These are phyloP conservation scores for Actenoides lindsayi DNA, from an alignment of 2,113 vertebrate species.

Conservation along the genomic window DNA sequence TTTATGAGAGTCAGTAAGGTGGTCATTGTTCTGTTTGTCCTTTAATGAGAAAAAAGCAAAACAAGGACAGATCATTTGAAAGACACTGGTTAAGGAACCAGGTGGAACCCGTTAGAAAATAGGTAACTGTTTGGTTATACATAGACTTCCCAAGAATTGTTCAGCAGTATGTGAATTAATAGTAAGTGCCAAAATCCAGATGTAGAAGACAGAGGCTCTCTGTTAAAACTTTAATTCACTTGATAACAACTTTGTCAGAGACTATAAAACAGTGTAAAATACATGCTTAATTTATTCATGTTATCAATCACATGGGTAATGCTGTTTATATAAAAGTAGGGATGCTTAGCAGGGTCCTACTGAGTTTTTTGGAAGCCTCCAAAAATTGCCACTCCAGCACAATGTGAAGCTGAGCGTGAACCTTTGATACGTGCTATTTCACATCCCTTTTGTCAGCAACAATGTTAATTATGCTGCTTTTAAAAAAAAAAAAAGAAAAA, in stretches of 20 bases:
- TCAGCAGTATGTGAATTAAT: not conserved
- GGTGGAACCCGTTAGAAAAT: not conserved
- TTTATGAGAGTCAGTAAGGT: not conserved
- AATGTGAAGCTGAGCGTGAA: not conserved
- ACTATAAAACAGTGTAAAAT: not conserved
- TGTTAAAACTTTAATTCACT: not conserved
- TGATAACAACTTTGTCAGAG: slow-evolving; percentile 28
- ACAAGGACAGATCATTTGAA: not conserved
- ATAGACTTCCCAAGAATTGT: not conserved
- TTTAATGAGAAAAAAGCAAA: not conserved
- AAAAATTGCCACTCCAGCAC: slow-evolving; percentile 17
- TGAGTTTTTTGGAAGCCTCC: slow-evolving; percentile 27
- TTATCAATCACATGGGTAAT: slow-evolving; percentile 30
- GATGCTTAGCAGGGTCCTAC: not conserved
- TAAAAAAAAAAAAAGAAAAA: not conserved
- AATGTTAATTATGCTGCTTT: not conserved
- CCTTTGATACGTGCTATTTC: slow-evolving; percentile 20
- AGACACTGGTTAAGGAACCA: not conserved
- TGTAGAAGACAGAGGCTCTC: not conserved
- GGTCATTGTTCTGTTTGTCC: not conserved
- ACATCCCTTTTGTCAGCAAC: not conserved
- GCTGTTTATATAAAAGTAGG: not conserved
- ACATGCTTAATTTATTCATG: slow-evolving; percentile 25
- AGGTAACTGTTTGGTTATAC: not conserved
- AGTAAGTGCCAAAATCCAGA: not conserved